Conservation (phyloP, 2,888 invertebrate genomes). For the Odiellus spinosus region DNA sequence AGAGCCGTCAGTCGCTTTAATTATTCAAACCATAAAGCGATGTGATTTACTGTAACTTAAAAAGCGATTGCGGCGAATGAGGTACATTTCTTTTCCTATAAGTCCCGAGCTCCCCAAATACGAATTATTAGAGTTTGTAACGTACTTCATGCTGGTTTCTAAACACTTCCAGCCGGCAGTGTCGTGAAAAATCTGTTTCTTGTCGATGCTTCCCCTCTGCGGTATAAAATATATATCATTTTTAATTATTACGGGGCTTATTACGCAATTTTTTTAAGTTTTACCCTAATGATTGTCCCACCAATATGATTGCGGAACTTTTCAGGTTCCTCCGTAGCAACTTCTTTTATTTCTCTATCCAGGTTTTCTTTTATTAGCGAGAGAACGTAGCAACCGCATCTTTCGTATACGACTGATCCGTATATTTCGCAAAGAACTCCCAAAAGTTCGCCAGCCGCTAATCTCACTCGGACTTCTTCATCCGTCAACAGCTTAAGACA, state of each 20-base stretch:
- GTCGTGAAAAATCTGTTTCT: constrained; percentile 37
- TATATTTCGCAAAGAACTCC: constrained; percentile 31
- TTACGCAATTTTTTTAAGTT: not conserved
- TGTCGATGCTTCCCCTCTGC: constrained; percentile 29
- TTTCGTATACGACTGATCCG: constrained; percentile 29
- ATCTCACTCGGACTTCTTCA: constrained; percentile 32
- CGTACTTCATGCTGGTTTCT: constrained; percentile 39
- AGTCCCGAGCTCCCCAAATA: too few relatives aligned
- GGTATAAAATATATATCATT: not conserved
- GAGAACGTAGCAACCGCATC: constrained; percentile 27
- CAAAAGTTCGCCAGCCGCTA: constrained; percentile 33
- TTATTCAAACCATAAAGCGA: too few relatives aligned
- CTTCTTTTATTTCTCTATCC: constrained; percentile 27
- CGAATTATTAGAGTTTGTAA: too few relatives aligned
- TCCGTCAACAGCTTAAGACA: constrained; percentile 29
- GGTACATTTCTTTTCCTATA: too few relatives aligned
- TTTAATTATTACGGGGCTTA: not conserved
- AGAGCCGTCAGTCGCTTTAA: too few relatives aligned
- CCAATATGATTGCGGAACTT: not conserved
- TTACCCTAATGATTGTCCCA: too few relatives aligned
- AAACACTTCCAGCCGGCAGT: constrained; percentile 38
- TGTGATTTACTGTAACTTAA: too few relatives aligned
- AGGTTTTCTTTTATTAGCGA: constrained; percentile 31
- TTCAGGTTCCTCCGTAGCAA: constrained; percentile 11
- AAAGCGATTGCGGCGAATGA: too few relatives aligned